Conservation (phyloP, 2,888 invertebrate genomes). For the Epirrhoe tristata region DNA sequence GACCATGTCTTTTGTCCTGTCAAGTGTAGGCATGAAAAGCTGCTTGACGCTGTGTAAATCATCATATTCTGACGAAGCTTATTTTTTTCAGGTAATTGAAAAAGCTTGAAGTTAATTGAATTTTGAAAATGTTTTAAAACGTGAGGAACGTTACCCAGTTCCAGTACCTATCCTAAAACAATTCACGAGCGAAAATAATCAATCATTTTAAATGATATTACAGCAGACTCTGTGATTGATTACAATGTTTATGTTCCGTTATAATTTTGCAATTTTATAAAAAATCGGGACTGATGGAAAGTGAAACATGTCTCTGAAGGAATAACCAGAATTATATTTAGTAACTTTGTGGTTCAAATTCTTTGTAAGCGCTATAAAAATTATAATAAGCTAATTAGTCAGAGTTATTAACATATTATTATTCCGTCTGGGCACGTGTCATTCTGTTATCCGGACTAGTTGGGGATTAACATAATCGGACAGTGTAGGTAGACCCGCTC, state of each 20-base stretch:
- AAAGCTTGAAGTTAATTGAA: too few relatives aligned
- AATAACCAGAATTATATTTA: too few relatives aligned
- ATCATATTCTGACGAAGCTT: neutral
- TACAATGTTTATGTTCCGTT: neutral
- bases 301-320: too few relatives aligned
- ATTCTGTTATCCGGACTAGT: conserved; percentile 39
- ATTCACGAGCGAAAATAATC: neutral
- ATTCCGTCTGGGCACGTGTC: conserved; percentile 35
- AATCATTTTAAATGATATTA: neutral
- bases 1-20: too few relatives aligned
- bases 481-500: conserved; percentile 32
- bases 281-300: too few relatives aligned
- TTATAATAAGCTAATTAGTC: conserved; percentile 11
- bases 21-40: neutral
- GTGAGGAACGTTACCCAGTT: neutral
- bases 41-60: neutral
- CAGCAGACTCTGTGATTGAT: neutral
- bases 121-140: neutral
- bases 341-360: too few relatives aligned
- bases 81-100: neutral
- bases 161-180: neutral
- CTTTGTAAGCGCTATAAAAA: neutral
- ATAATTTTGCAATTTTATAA: neutral
- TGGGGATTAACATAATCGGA: conserved; percentile 42
- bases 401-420: conserved; percentile 17